Evolutionary conservation across 2,888 invertebrate genomes (phyloP).

Genomic region (Diloba caeruleocephala): DNA sequence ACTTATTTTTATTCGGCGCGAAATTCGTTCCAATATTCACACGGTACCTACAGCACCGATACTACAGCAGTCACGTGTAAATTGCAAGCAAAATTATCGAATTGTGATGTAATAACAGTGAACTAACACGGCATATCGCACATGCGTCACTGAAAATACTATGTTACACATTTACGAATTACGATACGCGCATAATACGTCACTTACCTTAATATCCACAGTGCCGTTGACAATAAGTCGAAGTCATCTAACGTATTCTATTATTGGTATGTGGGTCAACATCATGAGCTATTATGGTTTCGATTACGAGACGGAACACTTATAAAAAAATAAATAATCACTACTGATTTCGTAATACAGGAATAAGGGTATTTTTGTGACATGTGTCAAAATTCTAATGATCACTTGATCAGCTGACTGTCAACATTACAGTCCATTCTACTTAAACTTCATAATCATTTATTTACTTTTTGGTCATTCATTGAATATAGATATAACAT

Average conservation of each 20-base stretch:
- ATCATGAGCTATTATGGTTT: conserved; percentile 52
- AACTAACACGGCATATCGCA: conserved; percentile 22
- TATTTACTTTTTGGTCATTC: too few relatives aligned
- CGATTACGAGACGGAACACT: conserved; percentile 58
- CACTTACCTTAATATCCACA: conserved; percentile 51
- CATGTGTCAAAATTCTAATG: conserved; percentile 24
- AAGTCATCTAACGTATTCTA: conserved; percentile 61
- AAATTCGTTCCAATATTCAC: background rate
- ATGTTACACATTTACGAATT: conserved; percentile 5
- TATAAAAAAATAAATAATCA: conserved; percentile 57
- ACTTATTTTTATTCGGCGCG: conserved; percentile 18
- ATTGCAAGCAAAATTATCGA: conserved; percentile 1
- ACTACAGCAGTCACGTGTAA: conserved; percentile 15
- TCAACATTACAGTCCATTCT: too few relatives aligned
- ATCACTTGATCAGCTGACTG: too few relatives aligned
- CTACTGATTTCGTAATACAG: conserved; percentile 73
- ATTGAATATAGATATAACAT: too few relatives aligned
- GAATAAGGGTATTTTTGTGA: conserved; percentile 45
- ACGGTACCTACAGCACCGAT: background rate
- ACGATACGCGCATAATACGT: background rate
- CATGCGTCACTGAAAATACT: conserved; percentile 27
- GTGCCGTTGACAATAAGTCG: conserved; percentile 27
- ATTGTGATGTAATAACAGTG: conserved; percentile 32
- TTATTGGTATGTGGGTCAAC: conserved; percentile 46
- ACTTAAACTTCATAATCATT: too few relatives aligned